phyloP scores from a whole-genome alignment of 2,888 invertebrate genomes.

The Drosophila anceps region DNA sequence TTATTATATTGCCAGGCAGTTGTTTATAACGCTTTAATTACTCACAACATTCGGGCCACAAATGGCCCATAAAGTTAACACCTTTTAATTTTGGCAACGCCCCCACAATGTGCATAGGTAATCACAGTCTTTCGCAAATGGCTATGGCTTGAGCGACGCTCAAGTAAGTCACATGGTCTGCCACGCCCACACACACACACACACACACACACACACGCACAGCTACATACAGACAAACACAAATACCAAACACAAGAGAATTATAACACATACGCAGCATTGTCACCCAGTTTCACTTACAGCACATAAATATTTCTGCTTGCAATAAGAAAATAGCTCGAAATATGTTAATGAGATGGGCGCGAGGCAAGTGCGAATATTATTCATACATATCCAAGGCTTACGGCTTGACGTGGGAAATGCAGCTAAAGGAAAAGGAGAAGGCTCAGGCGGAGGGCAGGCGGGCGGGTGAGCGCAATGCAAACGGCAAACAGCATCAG shows the following conservation, averaged over 20 bases:
- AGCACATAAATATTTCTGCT: constrained; percentile 59
- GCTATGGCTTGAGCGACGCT: constrained; percentile 50
- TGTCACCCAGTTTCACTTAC: constrained; percentile 42
- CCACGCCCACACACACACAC: constrained; percentile 68
- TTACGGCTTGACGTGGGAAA: constrained; percentile 19
- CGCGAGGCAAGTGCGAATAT: constrained; percentile 47
- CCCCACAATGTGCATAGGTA: constrained; percentile 57
- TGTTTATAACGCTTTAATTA: constrained; percentile 39
- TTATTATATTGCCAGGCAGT: constrained; percentile 12
- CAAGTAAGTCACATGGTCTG: constrained; percentile 72
- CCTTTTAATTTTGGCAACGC: constrained; percentile 41
- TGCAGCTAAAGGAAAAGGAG: constrained; percentile 1
- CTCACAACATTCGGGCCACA: constrained; percentile 45
- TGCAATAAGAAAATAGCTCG: constrained; percentile 71
- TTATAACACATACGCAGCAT: constrained; percentile 30
- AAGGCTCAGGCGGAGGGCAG: neutral
- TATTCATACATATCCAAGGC: constrained; percentile 56
- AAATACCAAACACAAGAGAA: constrained; percentile 19
- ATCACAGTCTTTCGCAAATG: constrained; percentile 60
- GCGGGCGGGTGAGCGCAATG: neutral
- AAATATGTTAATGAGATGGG: constrained; percentile 76
- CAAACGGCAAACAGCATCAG: constrained; percentile 22
- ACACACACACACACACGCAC: neutral
- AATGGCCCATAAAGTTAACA: constrained; percentile 70
- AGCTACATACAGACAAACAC: neutral